Percentiles rank a stretch among this genome's conserved stretches.
Conservation (phyloP, 2,888 invertebrate genomes). For the Volucella bombylans region DNA sequence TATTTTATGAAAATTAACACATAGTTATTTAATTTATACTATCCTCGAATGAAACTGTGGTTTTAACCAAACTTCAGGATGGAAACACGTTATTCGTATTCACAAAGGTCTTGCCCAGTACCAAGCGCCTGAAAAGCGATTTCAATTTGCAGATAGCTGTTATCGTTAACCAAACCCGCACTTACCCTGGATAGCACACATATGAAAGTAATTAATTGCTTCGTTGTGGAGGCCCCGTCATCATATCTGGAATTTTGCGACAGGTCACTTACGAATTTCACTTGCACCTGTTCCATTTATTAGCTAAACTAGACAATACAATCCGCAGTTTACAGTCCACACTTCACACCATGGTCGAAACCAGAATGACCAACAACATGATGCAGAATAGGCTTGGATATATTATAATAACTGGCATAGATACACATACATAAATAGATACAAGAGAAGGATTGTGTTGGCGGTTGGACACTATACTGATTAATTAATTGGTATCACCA, state of each 20-base stretch:
- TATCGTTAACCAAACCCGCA: conserved; percentile 6
- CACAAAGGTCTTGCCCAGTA: conserved; percentile 32
- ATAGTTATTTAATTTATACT: too few species aligned
- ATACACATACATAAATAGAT: not conserved
- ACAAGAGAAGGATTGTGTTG: conserved; percentile 18
- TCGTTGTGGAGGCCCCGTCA: conserved; percentile 8
- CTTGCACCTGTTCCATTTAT: conserved; percentile 62
- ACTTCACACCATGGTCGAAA: too few species aligned
- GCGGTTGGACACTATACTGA: conserved; percentile 48
- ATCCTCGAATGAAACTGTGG: too few species aligned
- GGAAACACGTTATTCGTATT: too few species aligned
- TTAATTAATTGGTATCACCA: conserved; percentile 69
- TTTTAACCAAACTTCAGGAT: too few species aligned
- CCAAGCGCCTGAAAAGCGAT: conserved; percentile 37
- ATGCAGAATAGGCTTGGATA: not conserved
- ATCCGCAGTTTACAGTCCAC: not conserved
- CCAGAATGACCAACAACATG: conserved; percentile 1
- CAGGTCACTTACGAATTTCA: conserved; percentile 59
- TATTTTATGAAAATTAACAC: too few species aligned
- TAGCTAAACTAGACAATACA: conserved; percentile 48
- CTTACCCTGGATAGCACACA: not conserved
- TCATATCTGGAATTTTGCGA: conserved; percentile 60
- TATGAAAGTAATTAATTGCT: conserved; percentile 50
- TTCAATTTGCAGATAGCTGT: conserved; percentile 58
- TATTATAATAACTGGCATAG: not conserved